Evolutionary conservation across 1,140 invertebrate genomes (phyloP).

Genomic region (Phenacoccus solenopsis): DNA sequence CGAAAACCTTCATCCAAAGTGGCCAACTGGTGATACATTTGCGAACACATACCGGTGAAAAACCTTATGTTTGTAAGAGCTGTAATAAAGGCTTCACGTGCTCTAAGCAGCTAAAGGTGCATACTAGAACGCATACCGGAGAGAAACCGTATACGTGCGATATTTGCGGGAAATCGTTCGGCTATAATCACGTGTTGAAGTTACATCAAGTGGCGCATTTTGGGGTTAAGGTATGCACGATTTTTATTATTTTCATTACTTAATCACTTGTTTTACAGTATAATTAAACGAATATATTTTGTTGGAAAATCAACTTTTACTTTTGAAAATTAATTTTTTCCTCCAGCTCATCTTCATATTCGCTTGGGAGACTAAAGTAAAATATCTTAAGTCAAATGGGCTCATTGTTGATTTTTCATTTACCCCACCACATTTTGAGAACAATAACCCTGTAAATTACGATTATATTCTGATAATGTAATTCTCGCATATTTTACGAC

Average conservation of each 20-base stretch:
- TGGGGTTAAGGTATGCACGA: conserved; percentile 56
- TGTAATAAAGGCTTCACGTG: conserved; percentile 80
- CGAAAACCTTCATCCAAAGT: conserved; percentile 80
- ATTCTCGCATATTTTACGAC: background rate
- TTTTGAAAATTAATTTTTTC: no score
- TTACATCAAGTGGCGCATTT: conserved; percentile 81
- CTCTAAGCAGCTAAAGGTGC: conserved; percentile 78
- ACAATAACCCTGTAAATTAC: no score
- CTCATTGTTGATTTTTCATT: no score
- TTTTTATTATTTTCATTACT: no score
- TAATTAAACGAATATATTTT: no score
- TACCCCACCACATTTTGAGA: no score
- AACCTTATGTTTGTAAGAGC: conserved; percentile 76
- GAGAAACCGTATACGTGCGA: conserved; percentile 61
- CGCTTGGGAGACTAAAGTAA: no score
- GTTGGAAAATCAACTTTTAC: no score
- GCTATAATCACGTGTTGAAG: conserved; percentile 78
- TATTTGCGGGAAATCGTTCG: conserved; percentile 69
- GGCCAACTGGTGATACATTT: conserved; percentile 75
- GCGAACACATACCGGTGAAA: conserved; percentile 79
- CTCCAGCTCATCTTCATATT: no score
- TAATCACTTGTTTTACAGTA: no score
- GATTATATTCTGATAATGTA: background rate
- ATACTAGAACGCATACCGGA: conserved; percentile 71
- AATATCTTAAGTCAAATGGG: no score